These are phyloP conservation scores for Pseudochirops corinnae DNA, from an alignment of 2,797 vertebrate genomes.

Conservation along the genomic window DNA sequence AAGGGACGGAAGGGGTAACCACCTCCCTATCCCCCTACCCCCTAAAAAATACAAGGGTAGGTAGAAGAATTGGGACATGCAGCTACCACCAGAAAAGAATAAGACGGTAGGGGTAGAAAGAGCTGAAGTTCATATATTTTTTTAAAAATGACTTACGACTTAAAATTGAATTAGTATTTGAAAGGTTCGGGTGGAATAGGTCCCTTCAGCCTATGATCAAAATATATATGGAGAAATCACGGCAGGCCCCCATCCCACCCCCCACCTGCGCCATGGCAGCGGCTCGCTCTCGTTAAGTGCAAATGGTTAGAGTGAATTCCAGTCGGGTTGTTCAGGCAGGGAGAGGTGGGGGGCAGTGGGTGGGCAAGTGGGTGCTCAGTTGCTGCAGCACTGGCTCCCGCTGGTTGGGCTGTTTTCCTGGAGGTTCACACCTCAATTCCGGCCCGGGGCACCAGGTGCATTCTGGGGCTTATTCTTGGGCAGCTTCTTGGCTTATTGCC, in stretches of 20 bases:
- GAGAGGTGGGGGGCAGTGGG: conserved; percentile 71
- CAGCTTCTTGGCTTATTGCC: conserved; percentile 99
- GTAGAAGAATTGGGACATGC: conserved; percentile 10
- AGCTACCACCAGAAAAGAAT: conserved; percentile 58
- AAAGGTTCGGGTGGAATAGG: conserved; percentile 88
- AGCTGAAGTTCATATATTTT: conserved; percentile 88
- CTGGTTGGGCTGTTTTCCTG: conserved; percentile 94
- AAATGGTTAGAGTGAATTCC: conserved; percentile 89
- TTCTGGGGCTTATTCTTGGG: conserved; percentile 97
- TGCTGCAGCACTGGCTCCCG: conserved; percentile 94
- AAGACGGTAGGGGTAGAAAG: conserved; percentile 81
- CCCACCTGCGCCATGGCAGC: not conserved
- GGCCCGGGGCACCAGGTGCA: conserved; percentile 86
- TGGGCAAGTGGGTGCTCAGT: conserved; percentile 80
- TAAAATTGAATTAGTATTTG: conserved; percentile 91
- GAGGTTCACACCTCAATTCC: conserved; percentile 94
- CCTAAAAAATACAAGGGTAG: not conserved
- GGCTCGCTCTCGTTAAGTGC: conserved; percentile 85
- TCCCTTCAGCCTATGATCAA: conserved; percentile 93
- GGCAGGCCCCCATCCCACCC: conserved; percentile 66
- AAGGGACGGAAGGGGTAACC: conserved; percentile 49
- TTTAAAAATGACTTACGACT: conserved; percentile 91
- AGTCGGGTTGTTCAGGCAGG: conserved; percentile 82
- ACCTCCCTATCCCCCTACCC: conserved; percentile 27
- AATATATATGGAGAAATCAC: conserved; percentile 85